phyloP scores from a whole-genome alignment of 2,888 invertebrate species.

The Clistopyga incitator region DNA sequence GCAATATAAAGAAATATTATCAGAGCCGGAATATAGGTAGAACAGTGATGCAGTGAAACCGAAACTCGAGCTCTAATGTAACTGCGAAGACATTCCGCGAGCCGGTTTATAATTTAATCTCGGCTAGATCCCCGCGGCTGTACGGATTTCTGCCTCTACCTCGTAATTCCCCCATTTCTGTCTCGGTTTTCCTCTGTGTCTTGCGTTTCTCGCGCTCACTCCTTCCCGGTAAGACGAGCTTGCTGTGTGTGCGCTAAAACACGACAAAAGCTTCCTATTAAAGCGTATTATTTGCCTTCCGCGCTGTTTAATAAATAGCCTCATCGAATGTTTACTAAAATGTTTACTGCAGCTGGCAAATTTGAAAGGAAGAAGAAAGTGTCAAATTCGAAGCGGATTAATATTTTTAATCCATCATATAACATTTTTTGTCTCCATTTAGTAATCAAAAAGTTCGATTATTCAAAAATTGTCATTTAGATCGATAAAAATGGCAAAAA shows the following conservation, averaged over 20 bases:
- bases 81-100: constrained; percentile 27
- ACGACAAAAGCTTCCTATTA: background rate
- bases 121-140: constrained; percentile 4
- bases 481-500: no score
- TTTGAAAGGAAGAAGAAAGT: background rate
- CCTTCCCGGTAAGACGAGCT: constrained; percentile 9
- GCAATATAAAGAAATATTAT: background rate
- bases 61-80: constrained; percentile 27
- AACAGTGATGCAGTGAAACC: background rate
- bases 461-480: no score
- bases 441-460: no score
- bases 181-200: background rate
- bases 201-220: constrained; percentile 16
- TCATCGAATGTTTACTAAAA: background rate
- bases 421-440: no score
- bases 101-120: constrained; percentile 39
- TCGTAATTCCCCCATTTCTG: constrained; percentile 23
- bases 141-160: constrained; percentile 13
- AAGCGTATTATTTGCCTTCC: constrained; percentile 1
- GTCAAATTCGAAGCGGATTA: no score
- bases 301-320: background rate
- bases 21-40: background rate
- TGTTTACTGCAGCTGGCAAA: background rate
- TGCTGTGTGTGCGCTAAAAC: background rate
- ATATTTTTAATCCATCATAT: no score